These are phyloP conservation scores for Paramisgurnus dabryanus DNA, from an alignment of 2,113 vertebrate genomes.

Conservation along the genomic window DNA sequence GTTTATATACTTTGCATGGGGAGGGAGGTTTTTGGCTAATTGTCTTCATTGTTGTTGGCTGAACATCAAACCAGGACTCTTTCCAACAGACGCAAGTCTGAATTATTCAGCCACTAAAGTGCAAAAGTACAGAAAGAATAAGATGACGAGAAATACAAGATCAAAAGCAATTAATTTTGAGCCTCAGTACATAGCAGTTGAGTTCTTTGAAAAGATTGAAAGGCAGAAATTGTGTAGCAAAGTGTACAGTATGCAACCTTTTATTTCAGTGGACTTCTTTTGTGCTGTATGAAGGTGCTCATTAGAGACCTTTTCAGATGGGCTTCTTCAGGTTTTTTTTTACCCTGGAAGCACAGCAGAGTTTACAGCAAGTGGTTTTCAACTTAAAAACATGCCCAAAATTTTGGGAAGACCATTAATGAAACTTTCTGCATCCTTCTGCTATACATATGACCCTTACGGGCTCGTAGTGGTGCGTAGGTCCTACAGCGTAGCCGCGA, in stretches of 20 bases:
- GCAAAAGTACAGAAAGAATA: constrained; percentile 18
- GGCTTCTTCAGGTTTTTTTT: constrained; percentile 1
- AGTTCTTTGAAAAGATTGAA: constrained; percentile 17
- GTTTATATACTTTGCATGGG: constrained; percentile 62
- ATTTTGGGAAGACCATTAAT: constrained; percentile 16
- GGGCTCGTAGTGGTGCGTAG: no score
- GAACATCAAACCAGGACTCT: constrained; percentile 53
- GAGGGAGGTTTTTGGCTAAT: constrained; percentile 61
- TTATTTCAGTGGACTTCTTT: constrained; percentile 15
- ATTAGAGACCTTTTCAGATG: constrained; percentile 40
- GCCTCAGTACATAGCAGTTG: constrained; percentile 11
- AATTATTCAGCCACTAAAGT: constrained; percentile 28
- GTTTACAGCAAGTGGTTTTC: not conserved
- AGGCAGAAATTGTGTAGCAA: not conserved
- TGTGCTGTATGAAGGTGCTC: not conserved
- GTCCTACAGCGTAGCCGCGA: no score
- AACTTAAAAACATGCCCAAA: constrained; percentile 8
- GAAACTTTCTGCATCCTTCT: constrained; percentile 19
- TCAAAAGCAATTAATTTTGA: constrained; percentile 39
- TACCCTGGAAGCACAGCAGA: not conserved
- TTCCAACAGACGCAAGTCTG: constrained; percentile 51
- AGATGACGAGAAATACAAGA: constrained; percentile 24
- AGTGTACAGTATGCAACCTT: not conserved
- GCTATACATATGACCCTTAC: constrained; percentile 26
- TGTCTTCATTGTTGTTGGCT: constrained; percentile 62